Evolutionary conservation across 1,140 invertebrate species (phyloP), one percentile per base, ranked within the genome.

Genomic region (Formica selysi): DNA sequence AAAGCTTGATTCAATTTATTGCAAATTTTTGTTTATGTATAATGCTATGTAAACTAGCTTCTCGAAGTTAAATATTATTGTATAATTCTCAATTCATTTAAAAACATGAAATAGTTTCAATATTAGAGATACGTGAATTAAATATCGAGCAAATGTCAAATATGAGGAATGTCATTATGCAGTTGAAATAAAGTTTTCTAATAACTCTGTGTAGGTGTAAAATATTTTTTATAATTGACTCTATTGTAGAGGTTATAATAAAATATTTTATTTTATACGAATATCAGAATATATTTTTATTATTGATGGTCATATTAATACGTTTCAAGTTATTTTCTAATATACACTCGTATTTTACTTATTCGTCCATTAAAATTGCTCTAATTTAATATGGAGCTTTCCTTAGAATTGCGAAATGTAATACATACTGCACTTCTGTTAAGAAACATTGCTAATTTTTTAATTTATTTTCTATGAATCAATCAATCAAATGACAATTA

Each of bases 181-280:
- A 22, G n/a, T 11, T 38, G 3, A 51, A 59, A 36, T 74, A 2
- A 48, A 6, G 36, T 74, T 74, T 57, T 36, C 13, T 59, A 19
- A 59, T 10, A 54, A 74, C 22, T 74, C 1, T 36, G 26, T 10
- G 5, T 22, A 11, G 16, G 0, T 22, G 22, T 32, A 54, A 38
- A 26, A 74, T 73, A 74, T 59, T 54, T 74, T 74, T 2, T 0
- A 71, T 71, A 8, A 29, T 51, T 51, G 13, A 70, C 10, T 32
- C 11, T 51, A 19, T 65, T 1, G 3, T 44, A 65, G 22, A 48
- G 16, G 2, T 48, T 48, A 29, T 29, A 8, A 29, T 19, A 48
- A 11, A 51, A 51, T 19, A 32, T 71, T 71, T n/a, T n/a, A 3
- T 4, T 29, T 3, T 7, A 51, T 13, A n/a, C 10, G 19, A n/a